A percentile compares a stretch with the other conserved stretches of the same genome.
phyloP scores from a whole-genome alignment of 2,113 vertebrate genomes.

The Saimiri boliviensis region DNA sequence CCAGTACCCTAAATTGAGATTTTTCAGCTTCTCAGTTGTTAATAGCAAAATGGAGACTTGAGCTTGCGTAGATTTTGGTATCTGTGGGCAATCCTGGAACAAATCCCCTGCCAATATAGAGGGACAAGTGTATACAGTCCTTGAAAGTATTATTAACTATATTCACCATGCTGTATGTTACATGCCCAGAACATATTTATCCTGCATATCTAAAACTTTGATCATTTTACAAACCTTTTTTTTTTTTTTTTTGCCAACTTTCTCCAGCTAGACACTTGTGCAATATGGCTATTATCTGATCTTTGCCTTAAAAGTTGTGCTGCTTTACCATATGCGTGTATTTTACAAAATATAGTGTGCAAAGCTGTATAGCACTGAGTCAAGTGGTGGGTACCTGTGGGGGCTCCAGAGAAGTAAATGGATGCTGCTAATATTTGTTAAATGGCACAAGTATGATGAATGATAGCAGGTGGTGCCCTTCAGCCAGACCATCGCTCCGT shows the following conservation, averaged over 20 bases:
- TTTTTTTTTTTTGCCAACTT: not conserved
- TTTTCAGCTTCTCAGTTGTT: not conserved
- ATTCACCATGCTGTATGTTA: too few species aligned
- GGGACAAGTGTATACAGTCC: too few species aligned
- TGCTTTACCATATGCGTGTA: not conserved
- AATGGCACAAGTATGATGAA: too few species aligned
- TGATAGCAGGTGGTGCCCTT: not conserved
- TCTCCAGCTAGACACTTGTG: not conserved
- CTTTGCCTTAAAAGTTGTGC: not conserved
- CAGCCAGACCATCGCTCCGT: fast-evolving
- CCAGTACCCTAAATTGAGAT: not conserved
- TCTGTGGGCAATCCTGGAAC: too few species aligned
- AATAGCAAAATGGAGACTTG: not conserved
- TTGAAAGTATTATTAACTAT: too few species aligned
- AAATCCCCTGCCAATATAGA: too few species aligned
- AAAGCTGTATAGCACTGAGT: not conserved
- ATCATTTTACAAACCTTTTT: not conserved
- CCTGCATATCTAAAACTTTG: too few species aligned
- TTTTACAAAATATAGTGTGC: not conserved
- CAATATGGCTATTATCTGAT: not conserved
- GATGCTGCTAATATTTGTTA: fast-evolving
- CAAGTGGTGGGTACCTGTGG: not conserved
- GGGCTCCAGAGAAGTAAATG: not conserved
- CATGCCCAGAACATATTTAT: too few species aligned
- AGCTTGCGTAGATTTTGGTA: too few species aligned